These are phyloP conservation scores for human DNA, from an alignment of 2,113 vertebrate genomes.

Conservation along the genomic window DNA sequence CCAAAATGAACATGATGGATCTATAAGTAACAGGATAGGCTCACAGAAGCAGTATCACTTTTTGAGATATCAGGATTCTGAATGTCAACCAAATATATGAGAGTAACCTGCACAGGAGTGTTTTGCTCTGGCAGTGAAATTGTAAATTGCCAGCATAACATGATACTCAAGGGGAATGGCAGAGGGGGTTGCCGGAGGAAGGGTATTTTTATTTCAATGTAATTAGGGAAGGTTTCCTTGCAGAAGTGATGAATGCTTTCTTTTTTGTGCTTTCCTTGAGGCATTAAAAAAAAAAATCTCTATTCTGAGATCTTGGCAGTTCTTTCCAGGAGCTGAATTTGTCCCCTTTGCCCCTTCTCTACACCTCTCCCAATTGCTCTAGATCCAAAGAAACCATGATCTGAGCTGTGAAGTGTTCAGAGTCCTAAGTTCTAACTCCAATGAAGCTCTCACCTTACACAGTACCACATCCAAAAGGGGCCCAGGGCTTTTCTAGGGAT, in stretches of 20 bases:
- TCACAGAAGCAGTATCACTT: not conserved
- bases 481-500: not conserved
- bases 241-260: not conserved
- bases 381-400: not conserved
- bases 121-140: not conserved
- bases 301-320: not conserved
- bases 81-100: not conserved
- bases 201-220: not conserved
- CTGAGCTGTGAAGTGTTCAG: not conserved
- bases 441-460: not conserved
- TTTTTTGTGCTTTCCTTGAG: not conserved
- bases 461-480: not conserved
- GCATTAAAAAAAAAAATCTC: not conserved
- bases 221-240: not conserved
- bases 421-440: not conserved
- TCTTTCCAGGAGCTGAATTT: not conserved
- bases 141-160: not conserved
- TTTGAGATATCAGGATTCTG: not conserved
- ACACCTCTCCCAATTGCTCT: rapidly evolving
- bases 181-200: not conserved
- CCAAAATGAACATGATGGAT: not conserved
- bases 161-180: not conserved
- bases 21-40: not conserved
- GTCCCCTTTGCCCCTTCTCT: not conserved
- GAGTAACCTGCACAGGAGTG: not conserved